phyloP scores from a whole-genome alignment of 2,113 vertebrate genomes.

The Stigmatopora argus region DNA sequence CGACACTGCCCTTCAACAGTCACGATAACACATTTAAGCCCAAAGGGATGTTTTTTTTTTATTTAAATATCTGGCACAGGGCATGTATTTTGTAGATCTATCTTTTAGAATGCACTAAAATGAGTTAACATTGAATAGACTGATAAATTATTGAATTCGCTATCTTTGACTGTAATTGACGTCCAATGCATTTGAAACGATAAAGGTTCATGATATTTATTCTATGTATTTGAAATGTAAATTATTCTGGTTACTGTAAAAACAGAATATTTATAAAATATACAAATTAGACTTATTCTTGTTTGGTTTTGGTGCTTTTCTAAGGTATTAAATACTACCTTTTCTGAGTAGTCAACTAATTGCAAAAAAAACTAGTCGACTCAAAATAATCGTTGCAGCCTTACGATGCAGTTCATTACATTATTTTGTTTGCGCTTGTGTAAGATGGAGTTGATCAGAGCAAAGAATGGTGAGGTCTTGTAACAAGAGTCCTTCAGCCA shows the following conservation, averaged over 20 bases:
- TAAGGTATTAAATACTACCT: too few relatives aligned
- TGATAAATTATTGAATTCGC: not conserved
- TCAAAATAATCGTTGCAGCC: too few relatives aligned
- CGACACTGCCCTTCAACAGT: conserved; percentile 19
- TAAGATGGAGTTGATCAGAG: conserved; percentile 33
- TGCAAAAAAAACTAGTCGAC: too few relatives aligned
- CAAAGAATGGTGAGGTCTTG: conserved; percentile 39
- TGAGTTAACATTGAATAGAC: not conserved
- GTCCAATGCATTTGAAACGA: too few relatives aligned
- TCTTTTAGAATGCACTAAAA: not conserved
- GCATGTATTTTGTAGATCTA: not conserved
- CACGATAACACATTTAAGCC: not conserved
- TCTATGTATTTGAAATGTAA: not conserved
- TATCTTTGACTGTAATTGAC: too few relatives aligned
- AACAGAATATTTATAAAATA: not conserved
- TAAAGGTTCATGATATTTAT: not conserved
- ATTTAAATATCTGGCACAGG: not conserved
- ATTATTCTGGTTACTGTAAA: not conserved
- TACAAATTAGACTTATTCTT: not conserved
- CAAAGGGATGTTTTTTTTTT: not conserved
- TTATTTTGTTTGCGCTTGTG: not conserved
- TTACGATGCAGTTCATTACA: not conserved
- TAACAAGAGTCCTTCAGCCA: conserved; percentile 56
- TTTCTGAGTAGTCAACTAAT: too few relatives aligned
- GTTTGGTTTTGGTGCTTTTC: not conserved